Evolutionary conservation across 2,797 vertebrate genomes (phyloP), one percentile per base, ranked within the genome.

Genomic region (Delichon dasypus): DNA sequence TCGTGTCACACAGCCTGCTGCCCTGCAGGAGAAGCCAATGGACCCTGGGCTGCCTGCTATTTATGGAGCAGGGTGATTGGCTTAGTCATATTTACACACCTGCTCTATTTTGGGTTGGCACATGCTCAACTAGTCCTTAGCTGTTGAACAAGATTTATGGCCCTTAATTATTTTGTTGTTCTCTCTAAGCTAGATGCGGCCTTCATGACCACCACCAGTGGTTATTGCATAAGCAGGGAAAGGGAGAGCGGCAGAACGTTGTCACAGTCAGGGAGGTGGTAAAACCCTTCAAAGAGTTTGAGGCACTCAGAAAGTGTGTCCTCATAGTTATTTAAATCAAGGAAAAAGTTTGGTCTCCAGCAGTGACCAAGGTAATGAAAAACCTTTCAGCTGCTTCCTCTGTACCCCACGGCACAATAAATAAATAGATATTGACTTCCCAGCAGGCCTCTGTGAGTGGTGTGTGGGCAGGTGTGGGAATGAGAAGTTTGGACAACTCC

Each of bases 131-230:
- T 16, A 60, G 40, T 45, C 40, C 34, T 78, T 22, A 58, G 26
- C 34, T 78, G 47, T 13, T 73, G 47, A 48, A 19, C 40, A 60
- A 60, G 40, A 40, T 76, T 47, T 57, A 40, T 27, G 26, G 34
- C 34, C 16, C 26, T 78, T 15, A 44, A 54, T 40, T 78, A 17
- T 21, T 27, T 9, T 66, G 34, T 22, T 78, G 16, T 23, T 72
- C 30, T 60, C 22, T 47, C 30, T 32, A 25, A 66, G 19, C 16
- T 3, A 2, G 34, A 25, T 0, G 0, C 23, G 61, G 18, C 53
- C 34, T 18, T 36, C 53, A 21, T 27, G 32, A 47, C 26, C 45
- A 66, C 9, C 40, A 72, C 6, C 36, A 21, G 45, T 32, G 34
- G 53, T 29, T 78, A 19, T 4, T 66, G 34, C 47, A 36, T 10